These are phyloP conservation scores for Luffia ferchaultella DNA, from an alignment of 2,888 invertebrate species.

Conservation along the genomic window DNA sequence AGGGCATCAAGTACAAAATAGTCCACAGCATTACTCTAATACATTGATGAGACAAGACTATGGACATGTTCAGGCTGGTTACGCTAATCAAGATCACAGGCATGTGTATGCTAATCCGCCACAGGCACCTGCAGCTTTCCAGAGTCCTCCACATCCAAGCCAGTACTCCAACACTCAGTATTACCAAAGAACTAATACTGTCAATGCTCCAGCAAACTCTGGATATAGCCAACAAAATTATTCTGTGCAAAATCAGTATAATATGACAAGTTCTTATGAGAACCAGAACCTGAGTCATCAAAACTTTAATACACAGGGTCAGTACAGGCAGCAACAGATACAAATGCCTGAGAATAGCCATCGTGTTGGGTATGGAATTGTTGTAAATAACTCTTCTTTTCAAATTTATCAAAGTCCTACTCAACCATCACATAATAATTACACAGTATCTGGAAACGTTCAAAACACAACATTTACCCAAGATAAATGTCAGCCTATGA, in stretches of 20 bases:
- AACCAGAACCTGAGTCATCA: constrained; percentile 17
- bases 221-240: constrained; percentile 14
- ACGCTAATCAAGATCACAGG: constrained; percentile 40
- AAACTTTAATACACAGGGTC: constrained; percentile 38
- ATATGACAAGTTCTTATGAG: constrained; percentile 5
- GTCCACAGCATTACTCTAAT: constrained; percentile 6
- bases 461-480: constrained; percentile 22
- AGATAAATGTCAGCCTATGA: constrained; percentile 17
- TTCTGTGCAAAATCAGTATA: constrained; percentile 14
- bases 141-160: constrained; percentile 50
- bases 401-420: constrained; percentile 52
- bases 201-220: background rate
- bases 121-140: constrained; percentile 30
- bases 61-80: constrained; percentile 21
- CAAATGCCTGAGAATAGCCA: constrained; percentile 30
- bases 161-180: constrained; percentile 50
- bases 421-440: constrained; percentile 34
- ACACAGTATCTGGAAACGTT: constrained; percentile 23
- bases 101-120: constrained; percentile 40
- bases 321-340: constrained; percentile 42
- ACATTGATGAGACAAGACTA: constrained; percentile 51
- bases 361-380: constrained; percentile 28
- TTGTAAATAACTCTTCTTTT: constrained; percentile 32
- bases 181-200: constrained; percentile 33
- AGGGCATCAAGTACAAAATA: constrained; percentile 22